A percentile compares a stretch with the other conserved stretches of the same genome.
Evolutionary conservation across 2,797 vertebrate species (phyloP).

Genomic region (Brachymystax lenok): DNA sequence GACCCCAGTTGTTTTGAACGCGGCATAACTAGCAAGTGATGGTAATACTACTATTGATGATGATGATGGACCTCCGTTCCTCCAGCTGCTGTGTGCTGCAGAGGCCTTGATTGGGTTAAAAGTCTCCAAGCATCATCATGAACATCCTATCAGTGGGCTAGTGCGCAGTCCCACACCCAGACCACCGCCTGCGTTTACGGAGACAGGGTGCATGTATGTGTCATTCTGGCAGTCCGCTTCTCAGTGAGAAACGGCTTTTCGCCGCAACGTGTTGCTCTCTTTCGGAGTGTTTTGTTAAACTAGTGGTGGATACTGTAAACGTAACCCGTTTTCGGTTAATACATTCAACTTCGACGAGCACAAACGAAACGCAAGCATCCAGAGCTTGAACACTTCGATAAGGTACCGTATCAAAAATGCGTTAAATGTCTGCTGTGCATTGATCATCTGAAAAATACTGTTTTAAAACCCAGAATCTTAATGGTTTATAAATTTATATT

Average conservation of each 20-base stretch:
- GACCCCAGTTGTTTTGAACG: too few species aligned
- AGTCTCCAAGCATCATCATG: conserved; percentile 50
- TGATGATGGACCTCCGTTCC: too few species aligned
- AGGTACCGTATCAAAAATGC: conserved; percentile 13
- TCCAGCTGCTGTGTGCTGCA: conserved; percentile 11
- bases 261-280: conserved; percentile 39
- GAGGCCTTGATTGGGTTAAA: conserved; percentile 70
- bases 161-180: conserved; percentile 58
- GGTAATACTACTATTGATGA: not conserved
- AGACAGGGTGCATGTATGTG: conserved; percentile 63
- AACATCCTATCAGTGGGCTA: conserved; percentile 69
- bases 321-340: not conserved
- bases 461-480: not conserved
- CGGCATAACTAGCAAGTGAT: too few species aligned
- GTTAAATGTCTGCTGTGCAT: not conserved
- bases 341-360: not conserved
- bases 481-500: not conserved
- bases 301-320: conserved; percentile 29
- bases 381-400: not conserved
- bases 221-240: conserved; percentile 67
- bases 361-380: not conserved
- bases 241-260: conserved; percentile 51
- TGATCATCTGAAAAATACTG: not conserved
- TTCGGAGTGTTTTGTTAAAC: conserved; percentile 15
- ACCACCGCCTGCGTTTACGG: conserved; percentile 60